These are phyloP conservation scores for Acinonyx jubatus DNA, from an alignment of 2,113 vertebrate species.

Conservation along the genomic window DNA sequence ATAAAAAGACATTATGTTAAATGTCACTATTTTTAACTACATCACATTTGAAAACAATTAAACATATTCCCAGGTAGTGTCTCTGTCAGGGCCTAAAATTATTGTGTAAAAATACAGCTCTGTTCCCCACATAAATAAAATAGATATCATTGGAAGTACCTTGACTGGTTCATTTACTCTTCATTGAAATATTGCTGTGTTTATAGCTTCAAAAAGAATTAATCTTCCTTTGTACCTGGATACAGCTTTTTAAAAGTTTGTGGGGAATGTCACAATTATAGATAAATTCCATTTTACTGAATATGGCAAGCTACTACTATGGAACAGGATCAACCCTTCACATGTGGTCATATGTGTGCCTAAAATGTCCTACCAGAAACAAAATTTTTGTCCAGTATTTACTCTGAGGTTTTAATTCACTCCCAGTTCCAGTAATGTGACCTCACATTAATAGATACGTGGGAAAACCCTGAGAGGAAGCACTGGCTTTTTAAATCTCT, in stretches of 20 bases:
- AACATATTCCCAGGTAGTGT: neutral
- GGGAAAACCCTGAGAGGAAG: neutral
- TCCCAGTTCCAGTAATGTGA: neutral
- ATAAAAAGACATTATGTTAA: neutral
- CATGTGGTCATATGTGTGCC: neutral
- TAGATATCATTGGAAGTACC: neutral
- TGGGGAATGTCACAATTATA: neutral
- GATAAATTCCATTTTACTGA: neutral
- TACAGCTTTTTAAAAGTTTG: neutral
- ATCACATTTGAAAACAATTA: slow-evolving; percentile 14
- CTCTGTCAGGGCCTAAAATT: neutral
- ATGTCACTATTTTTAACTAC: neutral
- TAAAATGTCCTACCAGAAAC: neutral
- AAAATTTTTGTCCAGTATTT: neutral
- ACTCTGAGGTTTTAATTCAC: neutral
- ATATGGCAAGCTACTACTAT: neutral
- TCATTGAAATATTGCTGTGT: neutral
- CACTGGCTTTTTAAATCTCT: neutral
- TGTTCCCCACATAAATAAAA: neutral
- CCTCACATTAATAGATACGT: neutral
- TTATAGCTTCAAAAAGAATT: neutral
- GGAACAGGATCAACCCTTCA: neutral
- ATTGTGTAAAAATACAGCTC: neutral
- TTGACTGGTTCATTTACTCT: neutral
- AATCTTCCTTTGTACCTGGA: neutral